phyloP scores from a whole-genome alignment of 1,140 invertebrate species.

The Nasonia longicornis region DNA sequence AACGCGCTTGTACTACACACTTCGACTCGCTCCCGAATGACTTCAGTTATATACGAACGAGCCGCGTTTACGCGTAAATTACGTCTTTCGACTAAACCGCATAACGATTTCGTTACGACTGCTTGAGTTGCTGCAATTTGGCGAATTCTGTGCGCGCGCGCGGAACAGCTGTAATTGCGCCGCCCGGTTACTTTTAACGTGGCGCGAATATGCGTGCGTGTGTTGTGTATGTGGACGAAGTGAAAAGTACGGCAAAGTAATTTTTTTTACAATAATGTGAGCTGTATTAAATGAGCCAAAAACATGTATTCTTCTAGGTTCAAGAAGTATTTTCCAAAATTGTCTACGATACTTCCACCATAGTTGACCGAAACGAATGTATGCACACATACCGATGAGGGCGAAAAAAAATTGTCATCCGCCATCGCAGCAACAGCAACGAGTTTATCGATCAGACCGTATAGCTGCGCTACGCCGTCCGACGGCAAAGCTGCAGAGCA shows the following conservation, averaged over 20 bases:
- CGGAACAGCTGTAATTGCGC: conserved; percentile 13
- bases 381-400: background rate
- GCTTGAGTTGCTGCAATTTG: conserved; percentile 24
- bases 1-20: conserved; percentile 17
- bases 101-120: conserved; percentile 38
- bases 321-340: too few relatives aligned
- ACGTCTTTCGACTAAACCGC: conserved; percentile 26
- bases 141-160: conserved; percentile 12
- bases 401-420: conserved; percentile 7
- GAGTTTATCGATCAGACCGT: conserved; percentile 7
- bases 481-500: background rate
- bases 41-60: conserved; percentile 28
- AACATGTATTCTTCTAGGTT: too few relatives aligned
- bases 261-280: too few relatives aligned
- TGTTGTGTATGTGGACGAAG: too few relatives aligned
- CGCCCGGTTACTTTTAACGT: too few relatives aligned
- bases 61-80: conserved; percentile 43
- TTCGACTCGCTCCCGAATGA: conserved; percentile 18
- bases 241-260: too few relatives aligned
- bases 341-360: too few relatives aligned
- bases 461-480: background rate
- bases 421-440: background rate
- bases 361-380: background rate
- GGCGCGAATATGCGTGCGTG: too few relatives aligned
- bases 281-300: too few relatives aligned